A percentile compares a stretch with the other conserved stretches of the same genome.
These are phyloP conservation scores for Busseola fusca DNA, from an alignment of 2,888 invertebrate genomes.

Conservation along the genomic window DNA sequence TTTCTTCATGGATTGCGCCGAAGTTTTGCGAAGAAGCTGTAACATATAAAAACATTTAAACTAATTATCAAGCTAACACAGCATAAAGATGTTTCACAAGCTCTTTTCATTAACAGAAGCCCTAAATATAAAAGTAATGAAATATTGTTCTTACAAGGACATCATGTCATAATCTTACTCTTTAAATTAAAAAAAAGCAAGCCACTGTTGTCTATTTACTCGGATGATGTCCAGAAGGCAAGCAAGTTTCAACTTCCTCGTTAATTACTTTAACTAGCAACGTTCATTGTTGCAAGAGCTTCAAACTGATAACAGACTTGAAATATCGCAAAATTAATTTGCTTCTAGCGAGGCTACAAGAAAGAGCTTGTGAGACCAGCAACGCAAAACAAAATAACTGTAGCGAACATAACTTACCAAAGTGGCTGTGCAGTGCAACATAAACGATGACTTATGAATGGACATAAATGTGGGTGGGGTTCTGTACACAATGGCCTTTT, in stretches of 20 bases:
- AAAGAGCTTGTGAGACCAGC: constrained; percentile 55
- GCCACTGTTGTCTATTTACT: not conserved
- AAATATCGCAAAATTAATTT: not conserved
- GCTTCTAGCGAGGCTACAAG: not conserved
- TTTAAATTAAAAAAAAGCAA: not conserved
- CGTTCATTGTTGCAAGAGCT: not conserved
- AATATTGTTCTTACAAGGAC: not conserved
- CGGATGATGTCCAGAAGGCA: too few species aligned
- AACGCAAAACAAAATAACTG: constrained; percentile 60
- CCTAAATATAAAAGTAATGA: not conserved
- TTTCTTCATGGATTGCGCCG: constrained; percentile 80
- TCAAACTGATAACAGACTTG: too few species aligned
- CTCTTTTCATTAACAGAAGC: constrained; percentile 20
- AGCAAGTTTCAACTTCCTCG: not conserved
- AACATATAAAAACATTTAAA: constrained; percentile 64
- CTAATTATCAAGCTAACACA: not conserved
- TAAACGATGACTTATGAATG: constrained; percentile 55
- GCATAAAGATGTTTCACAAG: constrained; percentile 33
- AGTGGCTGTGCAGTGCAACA: constrained; percentile 67
- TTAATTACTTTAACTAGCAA: not conserved
- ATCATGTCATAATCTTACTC: too few species aligned
- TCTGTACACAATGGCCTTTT: constrained; percentile 32
- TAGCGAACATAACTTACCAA: constrained; percentile 77
- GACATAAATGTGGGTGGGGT: constrained; percentile 43
- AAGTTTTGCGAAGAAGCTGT: constrained; percentile 86